A percentile compares a stretch with the other conserved stretches of the same genome.
These are phyloP conservation scores for Temnothorax nylanderi DNA, from an alignment of 1,140 invertebrate genomes.

Conservation along the genomic window DNA sequence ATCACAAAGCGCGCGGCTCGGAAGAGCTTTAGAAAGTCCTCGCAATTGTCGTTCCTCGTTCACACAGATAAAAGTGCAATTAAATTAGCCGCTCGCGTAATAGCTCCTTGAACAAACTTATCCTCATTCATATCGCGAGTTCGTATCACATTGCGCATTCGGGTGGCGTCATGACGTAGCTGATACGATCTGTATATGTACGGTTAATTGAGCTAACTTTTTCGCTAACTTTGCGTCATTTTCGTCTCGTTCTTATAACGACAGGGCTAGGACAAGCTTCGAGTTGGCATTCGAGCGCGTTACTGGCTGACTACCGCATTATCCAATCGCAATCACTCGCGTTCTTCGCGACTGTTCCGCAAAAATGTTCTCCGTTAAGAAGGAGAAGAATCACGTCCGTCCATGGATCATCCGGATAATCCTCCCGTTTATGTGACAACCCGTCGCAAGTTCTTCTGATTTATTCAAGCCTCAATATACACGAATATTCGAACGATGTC, in stretches of 20 bases:
- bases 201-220: constrained; percentile 58
- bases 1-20: constrained; percentile 25
- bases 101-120: constrained; percentile 37
- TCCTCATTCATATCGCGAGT: neutral
- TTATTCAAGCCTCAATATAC: constrained; percentile 9
- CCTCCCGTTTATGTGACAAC: neutral
- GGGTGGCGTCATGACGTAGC: neutral
- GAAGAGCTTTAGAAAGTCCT: constrained; percentile 21
- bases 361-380: constrained; percentile 4
- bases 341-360: neutral
- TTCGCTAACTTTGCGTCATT: constrained; percentile 48
- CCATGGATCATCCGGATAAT: constrained; percentile 41
- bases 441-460: constrained; percentile 10
- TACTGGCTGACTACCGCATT: neutral
- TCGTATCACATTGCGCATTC: constrained; percentile 55
- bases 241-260: neutral
- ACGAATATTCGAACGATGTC: constrained; percentile 4
- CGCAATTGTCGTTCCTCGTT: constrained; percentile 51
- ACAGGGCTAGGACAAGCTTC: constrained; percentile 2
- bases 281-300: constrained; percentile 11
- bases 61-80: constrained; percentile 45
- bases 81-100: constrained; percentile 64
- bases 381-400: neutral
- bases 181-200: neutral
- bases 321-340: constrained; percentile 5